A percentile compares a stretch with the other conserved stretches of the same genome.
phyloP scores from a whole-genome alignment of 2,113 vertebrate species.

The Cinclus cinclus region DNA sequence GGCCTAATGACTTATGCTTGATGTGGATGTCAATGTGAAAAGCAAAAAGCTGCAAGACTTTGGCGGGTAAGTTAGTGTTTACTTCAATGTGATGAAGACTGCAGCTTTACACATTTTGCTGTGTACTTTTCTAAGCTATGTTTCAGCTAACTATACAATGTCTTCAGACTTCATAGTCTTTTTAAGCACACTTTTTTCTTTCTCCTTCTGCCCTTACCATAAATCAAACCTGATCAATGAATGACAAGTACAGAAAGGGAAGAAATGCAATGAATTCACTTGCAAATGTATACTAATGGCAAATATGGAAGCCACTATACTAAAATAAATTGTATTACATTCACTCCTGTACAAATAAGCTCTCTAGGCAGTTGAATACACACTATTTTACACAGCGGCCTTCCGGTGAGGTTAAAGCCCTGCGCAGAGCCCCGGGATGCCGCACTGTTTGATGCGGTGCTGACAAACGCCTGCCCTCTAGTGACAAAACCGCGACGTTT shows the following conservation, averaged over 20 bases:
- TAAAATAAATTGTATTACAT: neutral
- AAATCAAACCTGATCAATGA: neutral
- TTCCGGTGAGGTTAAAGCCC: neutral
- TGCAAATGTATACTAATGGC: neutral
- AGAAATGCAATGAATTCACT: neutral
- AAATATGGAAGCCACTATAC: neutral
- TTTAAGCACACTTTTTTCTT: neutral
- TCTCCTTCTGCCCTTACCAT: neutral
- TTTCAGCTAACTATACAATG: neutral
- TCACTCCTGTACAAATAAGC: neutral
- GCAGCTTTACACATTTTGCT: neutral
- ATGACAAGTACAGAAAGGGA: neutral
- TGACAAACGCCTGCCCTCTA: conserved; percentile 37
- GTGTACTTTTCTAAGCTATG: neutral
- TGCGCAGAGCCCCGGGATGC: neutral
- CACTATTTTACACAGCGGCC: neutral
- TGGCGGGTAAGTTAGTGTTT: neutral
- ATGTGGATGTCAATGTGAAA: neutral
- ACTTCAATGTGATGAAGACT: neutral
- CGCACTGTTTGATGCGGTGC: neutral
- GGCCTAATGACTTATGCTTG: neutral
- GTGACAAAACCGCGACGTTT: neutral
- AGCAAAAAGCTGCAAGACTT: neutral
- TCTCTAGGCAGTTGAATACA: neutral
- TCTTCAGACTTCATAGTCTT: neutral